phyloP scores from a whole-genome alignment of 2,113 vertebrate species.

The Condylura cristata region DNA sequence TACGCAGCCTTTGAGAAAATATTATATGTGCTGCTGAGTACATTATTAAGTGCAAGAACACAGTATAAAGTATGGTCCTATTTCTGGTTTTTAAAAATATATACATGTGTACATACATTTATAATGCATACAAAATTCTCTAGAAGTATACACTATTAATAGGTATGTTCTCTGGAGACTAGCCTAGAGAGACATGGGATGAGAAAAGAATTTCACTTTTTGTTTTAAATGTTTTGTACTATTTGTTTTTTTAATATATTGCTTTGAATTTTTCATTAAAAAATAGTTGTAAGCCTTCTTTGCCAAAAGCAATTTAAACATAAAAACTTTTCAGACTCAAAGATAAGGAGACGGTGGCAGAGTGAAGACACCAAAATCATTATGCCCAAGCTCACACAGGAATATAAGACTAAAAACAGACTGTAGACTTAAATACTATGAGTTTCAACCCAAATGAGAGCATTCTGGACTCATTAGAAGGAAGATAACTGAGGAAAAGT shows the following conservation, averaged over 20 bases:
- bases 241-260: neutral
- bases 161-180: neutral
- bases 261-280: neutral
- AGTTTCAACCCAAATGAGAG: no score
- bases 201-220: neutral
- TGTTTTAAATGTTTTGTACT: neutral
- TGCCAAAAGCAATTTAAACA: neutral
- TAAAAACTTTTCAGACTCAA: no score
- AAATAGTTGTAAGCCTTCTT: neutral
- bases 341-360: no score
- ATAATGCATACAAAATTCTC: neutral
- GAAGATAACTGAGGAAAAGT: no score
- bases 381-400: no score
- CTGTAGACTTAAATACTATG: no score
- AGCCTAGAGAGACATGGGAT: neutral
- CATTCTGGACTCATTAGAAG: no score
- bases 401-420: no score
- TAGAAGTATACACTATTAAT: neutral
- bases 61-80: neutral
- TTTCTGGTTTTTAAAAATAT: neutral
- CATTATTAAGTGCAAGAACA: neutral
- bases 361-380: no score
- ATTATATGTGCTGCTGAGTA: neutral
- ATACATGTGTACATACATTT: neutral
- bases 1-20: neutral